These are phyloP conservation scores for Drepana arcuata DNA, from an alignment of 1,140 invertebrate genomes.

Conservation along the genomic window DNA sequence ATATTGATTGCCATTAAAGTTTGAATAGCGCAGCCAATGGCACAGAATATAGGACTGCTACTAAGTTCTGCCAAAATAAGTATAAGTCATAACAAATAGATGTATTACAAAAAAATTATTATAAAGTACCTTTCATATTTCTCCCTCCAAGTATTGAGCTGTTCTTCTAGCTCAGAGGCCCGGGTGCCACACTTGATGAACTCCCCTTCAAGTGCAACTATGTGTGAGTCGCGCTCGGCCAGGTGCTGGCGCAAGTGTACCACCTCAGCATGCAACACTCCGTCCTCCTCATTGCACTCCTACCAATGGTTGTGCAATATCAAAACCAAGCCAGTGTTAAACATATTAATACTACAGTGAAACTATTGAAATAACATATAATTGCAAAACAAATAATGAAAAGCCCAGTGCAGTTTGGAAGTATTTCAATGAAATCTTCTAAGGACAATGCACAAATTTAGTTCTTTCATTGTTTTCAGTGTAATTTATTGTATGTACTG, in stretches of 20 bases:
- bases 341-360: background rate
- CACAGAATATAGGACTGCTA: too few relatives aligned
- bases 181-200: constrained; percentile 86
- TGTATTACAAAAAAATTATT: background rate
- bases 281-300: constrained; percentile 62
- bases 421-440: too few relatives aligned
- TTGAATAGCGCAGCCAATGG: too few relatives aligned
- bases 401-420: constrained; percentile 32
- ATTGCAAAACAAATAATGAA: constrained; percentile 27
- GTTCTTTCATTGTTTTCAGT: too few relatives aligned
- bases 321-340: constrained; percentile 27
- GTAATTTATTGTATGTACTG: too few relatives aligned
- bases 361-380: constrained; percentile 15
- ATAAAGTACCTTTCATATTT: constrained; percentile 85
- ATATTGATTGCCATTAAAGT: too few relatives aligned
- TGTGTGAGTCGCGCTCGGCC: constrained; percentile 85
- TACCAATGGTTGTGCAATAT: constrained; percentile 45
- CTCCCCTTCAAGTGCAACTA: constrained; percentile 88
- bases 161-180: constrained; percentile 85
- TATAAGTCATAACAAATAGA: constrained; percentile 2
- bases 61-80: too few relatives aligned
- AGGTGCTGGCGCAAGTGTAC: constrained; percentile 88
- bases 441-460: too few relatives aligned
- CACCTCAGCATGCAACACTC: constrained; percentile 87
- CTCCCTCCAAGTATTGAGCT: constrained; percentile 89